These are phyloP conservation scores for Aurelia sp. DNA, from an alignment of 30 jellyfish, hydroid and myxozoan species.

Conservation along the genomic window DNA sequence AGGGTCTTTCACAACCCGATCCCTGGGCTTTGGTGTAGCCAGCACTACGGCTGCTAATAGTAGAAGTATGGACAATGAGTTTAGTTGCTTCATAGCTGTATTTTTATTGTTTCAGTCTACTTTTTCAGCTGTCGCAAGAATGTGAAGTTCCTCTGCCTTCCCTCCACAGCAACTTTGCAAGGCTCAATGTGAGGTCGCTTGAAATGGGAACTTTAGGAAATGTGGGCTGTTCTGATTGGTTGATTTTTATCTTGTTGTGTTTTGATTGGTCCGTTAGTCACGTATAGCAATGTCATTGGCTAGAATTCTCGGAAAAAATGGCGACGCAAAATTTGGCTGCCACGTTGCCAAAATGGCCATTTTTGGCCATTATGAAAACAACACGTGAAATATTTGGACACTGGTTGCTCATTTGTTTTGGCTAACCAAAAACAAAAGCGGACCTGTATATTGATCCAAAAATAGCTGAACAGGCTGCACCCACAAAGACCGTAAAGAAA, in stretches of 20 bases:
- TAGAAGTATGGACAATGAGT: slow-evolving; percentile 10
- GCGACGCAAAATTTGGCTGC: too few species aligned
- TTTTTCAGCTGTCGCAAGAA: slow-evolving; percentile 50
- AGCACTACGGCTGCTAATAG: slow-evolving; percentile 45
- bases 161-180: slow-evolving; percentile 4
- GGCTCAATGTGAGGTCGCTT: slow-evolving; percentile 21
- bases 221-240: slow-evolving; percentile 50
- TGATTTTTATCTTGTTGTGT: background rate
- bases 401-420: too few species aligned
- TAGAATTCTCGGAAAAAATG: background rate
- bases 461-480: too few species aligned
- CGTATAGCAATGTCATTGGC: slow-evolving; percentile 42
- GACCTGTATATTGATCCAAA: too few species aligned
- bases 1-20: slow-evolving; percentile 67
- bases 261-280: slow-evolving; percentile 6
- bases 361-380: too few species aligned
- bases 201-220: background rate
- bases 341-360: too few species aligned
- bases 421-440: too few species aligned
- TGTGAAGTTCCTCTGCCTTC: background rate
- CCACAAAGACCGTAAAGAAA: too few species aligned
- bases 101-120: background rate
- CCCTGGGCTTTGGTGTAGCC: slow-evolving; percentile 71
- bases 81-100: slow-evolving; percentile 7
- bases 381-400: too few species aligned